These are phyloP conservation scores for Campoplex capitator DNA, from an alignment of 2,888 invertebrate species.

Conservation along the genomic window DNA sequence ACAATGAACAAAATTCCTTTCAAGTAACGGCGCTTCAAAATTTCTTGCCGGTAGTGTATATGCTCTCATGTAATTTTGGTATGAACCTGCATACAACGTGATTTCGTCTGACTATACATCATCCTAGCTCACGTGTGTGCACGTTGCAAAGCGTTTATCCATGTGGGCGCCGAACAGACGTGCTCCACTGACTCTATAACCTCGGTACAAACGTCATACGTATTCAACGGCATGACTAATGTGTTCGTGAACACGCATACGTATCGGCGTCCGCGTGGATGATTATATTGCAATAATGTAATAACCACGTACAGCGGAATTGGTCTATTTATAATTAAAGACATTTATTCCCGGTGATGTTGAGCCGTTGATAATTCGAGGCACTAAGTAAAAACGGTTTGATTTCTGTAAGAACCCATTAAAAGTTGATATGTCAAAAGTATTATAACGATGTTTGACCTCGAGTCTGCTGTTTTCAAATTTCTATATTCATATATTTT, in stretches of 20 bases:
- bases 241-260: conserved; percentile 39
- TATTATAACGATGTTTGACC: neutral
- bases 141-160: conserved; percentile 63
- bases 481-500: neutral
- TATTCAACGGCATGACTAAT: conserved; percentile 70
- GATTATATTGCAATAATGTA: conserved; percentile 18
- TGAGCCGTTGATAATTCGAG: neutral
- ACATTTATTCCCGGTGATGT: neutral
- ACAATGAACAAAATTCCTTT: neutral
- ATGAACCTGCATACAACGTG: conserved; percentile 32
- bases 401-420: neutral
- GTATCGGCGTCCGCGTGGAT: conserved; percentile 26
- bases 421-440: neutral
- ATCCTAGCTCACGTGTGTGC: conserved; percentile 56
- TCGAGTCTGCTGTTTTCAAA: neutral
- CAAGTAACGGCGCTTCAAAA: neutral
- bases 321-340: conserved; percentile 5
- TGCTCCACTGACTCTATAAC: conserved; percentile 79
- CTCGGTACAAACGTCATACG: conserved; percentile 64
- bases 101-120: conserved; percentile 55
- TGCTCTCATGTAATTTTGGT: neutral
- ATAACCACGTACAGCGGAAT: conserved; percentile 1
- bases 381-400: neutral
- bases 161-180: conserved; percentile 67
- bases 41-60: neutral